Percentiles rank a stretch among this genome's conserved stretches.
These are phyloP conservation scores for Mesoclemmys tuberculata DNA, from an alignment of 2,113 vertebrate genomes.

Conservation along the genomic window DNA sequence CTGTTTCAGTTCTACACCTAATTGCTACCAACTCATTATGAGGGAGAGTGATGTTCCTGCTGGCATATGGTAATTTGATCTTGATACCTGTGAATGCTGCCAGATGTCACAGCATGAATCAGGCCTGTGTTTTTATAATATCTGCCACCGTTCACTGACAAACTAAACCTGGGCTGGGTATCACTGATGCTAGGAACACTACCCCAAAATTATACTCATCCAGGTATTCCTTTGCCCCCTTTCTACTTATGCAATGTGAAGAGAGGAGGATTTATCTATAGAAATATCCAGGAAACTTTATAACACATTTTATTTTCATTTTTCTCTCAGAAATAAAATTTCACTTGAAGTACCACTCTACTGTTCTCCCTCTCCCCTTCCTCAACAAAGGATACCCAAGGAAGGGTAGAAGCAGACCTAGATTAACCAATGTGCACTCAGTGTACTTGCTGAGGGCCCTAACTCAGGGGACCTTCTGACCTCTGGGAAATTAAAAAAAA, in stretches of 20 bases:
- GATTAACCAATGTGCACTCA: not conserved
- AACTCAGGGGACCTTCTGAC: not conserved
- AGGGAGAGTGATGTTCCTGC: not conserved
- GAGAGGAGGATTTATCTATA: not conserved
- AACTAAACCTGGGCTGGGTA: not conserved
- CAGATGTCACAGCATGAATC: not conserved
- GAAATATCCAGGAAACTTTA: not conserved
- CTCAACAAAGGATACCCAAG: too few species aligned
- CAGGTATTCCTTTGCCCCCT: not conserved
- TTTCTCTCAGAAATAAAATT: too few species aligned
- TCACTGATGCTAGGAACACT: not conserved
- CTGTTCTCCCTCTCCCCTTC: too few species aligned
- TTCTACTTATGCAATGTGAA: accelerated
- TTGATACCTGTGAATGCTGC: too few species aligned
- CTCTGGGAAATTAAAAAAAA: too few species aligned
- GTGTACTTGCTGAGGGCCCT: not conserved
- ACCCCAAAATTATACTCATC: not conserved
- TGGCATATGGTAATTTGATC: not conserved
- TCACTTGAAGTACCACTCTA: too few species aligned
- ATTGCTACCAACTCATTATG: not conserved
- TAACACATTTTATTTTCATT: too few species aligned
- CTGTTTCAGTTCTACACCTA: not conserved
- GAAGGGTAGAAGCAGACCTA: not conserved
- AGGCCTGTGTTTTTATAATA: not conserved
- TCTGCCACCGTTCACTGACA: not conserved